phyloP scores from a whole-genome alignment of 1,140 invertebrate genomes.

The Vollenhovia emeryi region DNA sequence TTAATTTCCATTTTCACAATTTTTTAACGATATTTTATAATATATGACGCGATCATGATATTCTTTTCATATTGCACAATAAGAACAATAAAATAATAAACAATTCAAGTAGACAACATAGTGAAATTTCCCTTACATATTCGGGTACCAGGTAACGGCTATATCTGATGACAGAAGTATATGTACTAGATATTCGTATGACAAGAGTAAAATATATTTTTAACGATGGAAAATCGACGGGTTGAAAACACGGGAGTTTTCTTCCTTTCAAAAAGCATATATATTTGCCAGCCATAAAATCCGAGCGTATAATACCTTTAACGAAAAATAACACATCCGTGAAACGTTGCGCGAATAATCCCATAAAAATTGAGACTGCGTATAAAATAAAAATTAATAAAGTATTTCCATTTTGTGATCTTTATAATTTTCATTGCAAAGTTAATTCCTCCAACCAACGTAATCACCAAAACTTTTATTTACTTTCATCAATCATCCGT shows the following conservation, averaged over 20 bases:
- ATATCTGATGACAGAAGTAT: slow-evolving; percentile 11
- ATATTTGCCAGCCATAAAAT: slow-evolving; percentile 7
- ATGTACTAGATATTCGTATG: slow-evolving; percentile 16
- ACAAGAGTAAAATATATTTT: slow-evolving; percentile 38
- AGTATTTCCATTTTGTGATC: background rate
- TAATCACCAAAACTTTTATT: background rate
- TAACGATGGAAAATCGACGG: slow-evolving; percentile 17
- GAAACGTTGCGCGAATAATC: slow-evolving; percentile 18
- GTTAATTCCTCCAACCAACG: background rate
- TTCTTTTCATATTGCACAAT: background rate
- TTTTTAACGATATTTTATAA: background rate
- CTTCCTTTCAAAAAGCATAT: slow-evolving; percentile 37
- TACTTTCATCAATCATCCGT: background rate
- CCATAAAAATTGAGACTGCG: background rate
- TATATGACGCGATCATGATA: background rate
- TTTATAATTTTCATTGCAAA: background rate
- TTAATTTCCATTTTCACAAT: background rate
- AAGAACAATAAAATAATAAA: slow-evolving; percentile 2
- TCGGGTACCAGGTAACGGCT: background rate
- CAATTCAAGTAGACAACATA: background rate
- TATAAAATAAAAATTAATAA: slow-evolving; percentile 19
- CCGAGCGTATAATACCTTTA: slow-evolving; percentile 2
- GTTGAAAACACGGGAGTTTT: slow-evolving; percentile 12
- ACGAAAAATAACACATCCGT: slow-evolving; percentile 22
- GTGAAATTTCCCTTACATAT: slow-evolving; percentile 34